Evolutionary conservation across 2,797 vertebrate genomes (phyloP).

Genomic region (Coranthus polyacanthus): DNA sequence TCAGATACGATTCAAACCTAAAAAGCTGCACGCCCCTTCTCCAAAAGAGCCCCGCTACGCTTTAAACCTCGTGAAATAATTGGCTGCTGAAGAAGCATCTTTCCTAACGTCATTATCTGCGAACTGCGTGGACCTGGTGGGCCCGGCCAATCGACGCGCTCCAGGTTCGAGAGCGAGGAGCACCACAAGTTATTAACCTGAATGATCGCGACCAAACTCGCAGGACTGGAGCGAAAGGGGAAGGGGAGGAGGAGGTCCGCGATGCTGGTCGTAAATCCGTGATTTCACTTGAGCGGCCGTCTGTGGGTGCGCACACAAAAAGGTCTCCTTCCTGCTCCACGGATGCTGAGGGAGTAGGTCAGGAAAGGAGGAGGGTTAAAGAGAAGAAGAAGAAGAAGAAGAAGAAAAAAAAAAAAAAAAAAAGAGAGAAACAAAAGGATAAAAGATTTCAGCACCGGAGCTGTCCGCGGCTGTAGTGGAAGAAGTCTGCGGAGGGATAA

Average conservation of each 20-base stretch:
- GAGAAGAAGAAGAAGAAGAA: not conserved
- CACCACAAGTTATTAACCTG: constrained; percentile 64
- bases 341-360: constrained; percentile 52
- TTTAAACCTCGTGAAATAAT: constrained; percentile 45
- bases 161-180: constrained; percentile 35
- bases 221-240: not conserved
- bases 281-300: constrained; percentile 56
- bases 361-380: constrained; percentile 16
- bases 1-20: constrained; percentile 1
- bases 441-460: constrained; percentile 85
- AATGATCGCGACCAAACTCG: constrained; percentile 42
- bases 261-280: constrained; percentile 49
- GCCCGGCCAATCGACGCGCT: constrained; percentile 64
- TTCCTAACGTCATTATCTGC: constrained; percentile 58
- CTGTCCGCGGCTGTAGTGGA: constrained; percentile 74
- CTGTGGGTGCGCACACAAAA: constrained; percentile 42
- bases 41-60: constrained; percentile 11
- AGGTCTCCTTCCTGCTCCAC: constrained; percentile 39
- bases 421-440: not conserved
- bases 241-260: not conserved
- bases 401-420: not conserved
- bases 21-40: constrained; percentile 3
- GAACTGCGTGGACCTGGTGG: constrained; percentile 22
- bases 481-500: constrained; percentile 30
- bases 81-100: constrained; percentile 57